A percentile compares a stretch with the other conserved stretches of the same genome.
Evolutionary conservation across 2,797 vertebrate species (phyloP).

Genomic region (Onychomys arenicola): DNA sequence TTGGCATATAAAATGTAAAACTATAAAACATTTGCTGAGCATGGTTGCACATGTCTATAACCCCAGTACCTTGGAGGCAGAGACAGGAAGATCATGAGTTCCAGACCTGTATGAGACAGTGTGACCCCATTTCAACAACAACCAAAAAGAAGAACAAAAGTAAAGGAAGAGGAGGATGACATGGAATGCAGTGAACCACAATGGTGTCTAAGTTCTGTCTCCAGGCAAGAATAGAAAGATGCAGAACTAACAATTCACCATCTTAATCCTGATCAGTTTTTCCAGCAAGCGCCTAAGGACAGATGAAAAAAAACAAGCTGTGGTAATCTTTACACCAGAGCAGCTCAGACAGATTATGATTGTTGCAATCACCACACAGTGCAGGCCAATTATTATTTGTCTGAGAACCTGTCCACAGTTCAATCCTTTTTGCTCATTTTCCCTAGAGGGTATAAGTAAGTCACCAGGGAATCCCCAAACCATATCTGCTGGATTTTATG

Average conservation of each 20-base stretch:
- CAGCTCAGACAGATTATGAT: background rate
- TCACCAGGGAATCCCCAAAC: background rate
- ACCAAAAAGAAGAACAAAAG: background rate
- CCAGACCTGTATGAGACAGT: too few relatives aligned
- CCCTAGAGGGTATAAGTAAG: background rate
- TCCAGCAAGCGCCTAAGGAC: background rate
- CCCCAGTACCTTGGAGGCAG: background rate
- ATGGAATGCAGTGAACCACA: background rate
- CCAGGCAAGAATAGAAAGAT: background rate
- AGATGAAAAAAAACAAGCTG: background rate
- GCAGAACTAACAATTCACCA: background rate
- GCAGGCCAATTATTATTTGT: background rate
- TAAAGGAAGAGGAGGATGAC: slow-evolving; percentile 6
- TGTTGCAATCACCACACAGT: background rate
- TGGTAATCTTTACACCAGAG: background rate
- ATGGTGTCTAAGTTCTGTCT: background rate
- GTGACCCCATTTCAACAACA: background rate
- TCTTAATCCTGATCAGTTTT: slow-evolving; percentile 12
- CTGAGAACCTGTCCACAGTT: background rate
- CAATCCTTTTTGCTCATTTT: background rate
- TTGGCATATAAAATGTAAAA: background rate
- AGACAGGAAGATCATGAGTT: background rate
- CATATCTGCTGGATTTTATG: background rate
- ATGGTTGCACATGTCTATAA: background rate
- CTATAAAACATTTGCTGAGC: background rate